Conservation (phyloP, 2,797 vertebrate genomes). For the Naso thynnoides region DNA sequence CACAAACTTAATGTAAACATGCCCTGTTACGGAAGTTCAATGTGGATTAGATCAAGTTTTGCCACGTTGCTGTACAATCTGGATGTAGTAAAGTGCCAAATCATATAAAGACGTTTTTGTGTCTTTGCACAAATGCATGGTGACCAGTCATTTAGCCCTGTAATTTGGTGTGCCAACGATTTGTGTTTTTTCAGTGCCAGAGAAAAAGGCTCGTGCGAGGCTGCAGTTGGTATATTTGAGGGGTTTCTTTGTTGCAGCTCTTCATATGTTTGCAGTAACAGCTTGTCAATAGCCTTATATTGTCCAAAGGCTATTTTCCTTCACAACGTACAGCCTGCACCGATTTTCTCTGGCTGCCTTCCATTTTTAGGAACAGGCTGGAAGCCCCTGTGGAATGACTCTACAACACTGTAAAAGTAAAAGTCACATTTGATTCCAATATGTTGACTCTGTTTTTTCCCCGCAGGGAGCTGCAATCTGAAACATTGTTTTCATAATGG, state of each 20-base stretch:
- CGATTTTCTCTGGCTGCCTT: conserved; percentile 51
- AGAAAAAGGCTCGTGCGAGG: conserved; percentile 32
- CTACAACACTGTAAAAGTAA: conserved; percentile 63
- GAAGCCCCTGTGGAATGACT: conserved; percentile 45
- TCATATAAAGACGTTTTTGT: conserved; percentile 54
- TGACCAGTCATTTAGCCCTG: conserved; percentile 45
- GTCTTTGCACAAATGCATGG: conserved; percentile 48
- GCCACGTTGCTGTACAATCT: conserved; percentile 44
- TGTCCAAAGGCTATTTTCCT: conserved; percentile 70
- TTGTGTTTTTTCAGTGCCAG: conserved; percentile 50
- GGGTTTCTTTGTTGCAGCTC: conserved; percentile 48
- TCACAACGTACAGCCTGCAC: conserved; percentile 33
- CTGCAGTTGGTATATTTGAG: conserved; percentile 44
- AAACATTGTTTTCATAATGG: conserved; percentile 71
- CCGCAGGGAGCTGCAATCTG: conserved; percentile 60
- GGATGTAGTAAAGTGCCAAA: conserved; percentile 57
- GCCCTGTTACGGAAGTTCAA: conserved; percentile 22
- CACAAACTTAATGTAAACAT: conserved; percentile 13
- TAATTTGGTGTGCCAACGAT: conserved; percentile 38
- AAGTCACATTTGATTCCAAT: conserved; percentile 66
- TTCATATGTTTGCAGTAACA: conserved; percentile 58
- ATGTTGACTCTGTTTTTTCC: conserved; percentile 52
- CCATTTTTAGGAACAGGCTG: conserved; percentile 58
- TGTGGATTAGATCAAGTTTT: conserved; percentile 40
- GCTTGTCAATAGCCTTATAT: conserved; percentile 57